Percentiles rank a stretch among this genome's conserved stretches.
Evolutionary conservation across 2,888 invertebrate genomes (phyloP).

Genomic region (Operophtera brumata): DNA sequence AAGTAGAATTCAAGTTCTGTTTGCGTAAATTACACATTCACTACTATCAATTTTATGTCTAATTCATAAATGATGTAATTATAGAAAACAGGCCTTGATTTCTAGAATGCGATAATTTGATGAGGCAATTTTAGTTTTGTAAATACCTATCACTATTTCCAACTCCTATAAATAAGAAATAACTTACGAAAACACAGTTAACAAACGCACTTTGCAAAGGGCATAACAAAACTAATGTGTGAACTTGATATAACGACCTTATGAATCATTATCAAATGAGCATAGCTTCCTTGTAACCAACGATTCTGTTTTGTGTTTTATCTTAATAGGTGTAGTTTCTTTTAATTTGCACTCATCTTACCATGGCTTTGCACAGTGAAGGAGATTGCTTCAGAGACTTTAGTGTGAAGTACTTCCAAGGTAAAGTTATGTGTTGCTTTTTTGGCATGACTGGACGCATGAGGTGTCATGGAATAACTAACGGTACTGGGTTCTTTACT

Average conservation of each 20-base stretch:
- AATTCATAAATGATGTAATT: conserved; percentile 1
- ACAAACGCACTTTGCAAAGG: conserved; percentile 34
- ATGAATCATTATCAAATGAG: conserved; percentile 26
- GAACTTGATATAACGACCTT: conserved; percentile 31
- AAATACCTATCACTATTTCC: conserved; percentile 25
- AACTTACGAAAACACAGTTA: conserved; percentile 38
- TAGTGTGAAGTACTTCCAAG: conserved; percentile 65
- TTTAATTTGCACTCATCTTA: conserved; percentile 63
- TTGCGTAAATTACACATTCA: conserved; percentile 2
- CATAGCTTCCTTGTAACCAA: conserved; percentile 33
- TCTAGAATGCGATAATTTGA: conserved; percentile 7
- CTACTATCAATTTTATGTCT: background rate
- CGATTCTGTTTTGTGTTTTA: conserved; percentile 40
- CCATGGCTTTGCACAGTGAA: conserved; percentile 74
- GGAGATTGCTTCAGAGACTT: conserved; percentile 69
- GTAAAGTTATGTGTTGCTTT: conserved; percentile 77
- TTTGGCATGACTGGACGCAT: conserved; percentile 65
- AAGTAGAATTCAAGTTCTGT: conserved; percentile 21
- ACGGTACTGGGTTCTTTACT: conserved; percentile 26
- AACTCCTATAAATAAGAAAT: conserved; percentile 35
- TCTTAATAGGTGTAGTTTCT: conserved; percentile 46
- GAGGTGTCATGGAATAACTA: conserved; percentile 42
- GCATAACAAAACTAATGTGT: conserved; percentile 61
- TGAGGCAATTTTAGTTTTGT: conserved; percentile 16
- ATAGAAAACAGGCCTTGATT: conserved; percentile 22